A percentile compares a stretch with the other conserved stretches of the same genome.
Evolutionary conservation across 2,797 vertebrate genomes (phyloP).

Genomic region (Poecilia picta): DNA sequence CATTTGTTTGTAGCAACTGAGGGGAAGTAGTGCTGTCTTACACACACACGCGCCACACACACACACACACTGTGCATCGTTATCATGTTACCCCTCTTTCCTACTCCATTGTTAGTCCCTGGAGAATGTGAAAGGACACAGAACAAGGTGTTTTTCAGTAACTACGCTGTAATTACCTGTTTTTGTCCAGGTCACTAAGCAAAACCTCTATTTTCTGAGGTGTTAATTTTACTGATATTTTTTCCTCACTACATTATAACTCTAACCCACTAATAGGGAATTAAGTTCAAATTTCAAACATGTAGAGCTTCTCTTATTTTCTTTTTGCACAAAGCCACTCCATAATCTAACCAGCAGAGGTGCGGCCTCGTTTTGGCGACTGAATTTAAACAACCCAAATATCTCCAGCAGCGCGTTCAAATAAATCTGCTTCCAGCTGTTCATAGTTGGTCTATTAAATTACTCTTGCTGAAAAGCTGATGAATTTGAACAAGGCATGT

Average conservation of each 20-base stretch:
- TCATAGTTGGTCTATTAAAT: constrained; percentile 60
- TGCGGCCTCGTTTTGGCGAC: constrained; percentile 44
- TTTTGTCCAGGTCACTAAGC: neutral
- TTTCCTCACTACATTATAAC: neutral
- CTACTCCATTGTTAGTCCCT: constrained; percentile 64
- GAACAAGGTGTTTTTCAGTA: constrained; percentile 62
- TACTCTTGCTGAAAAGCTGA: constrained; percentile 53
- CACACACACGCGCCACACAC: constrained; percentile 9
- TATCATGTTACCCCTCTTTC: constrained; percentile 65
- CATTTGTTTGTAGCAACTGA: constrained; percentile 22
- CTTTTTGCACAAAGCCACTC: neutral
- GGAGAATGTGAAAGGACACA: constrained; percentile 33
- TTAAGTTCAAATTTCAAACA: neutral
- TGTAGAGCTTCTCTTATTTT: neutral
- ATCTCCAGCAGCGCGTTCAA: constrained; percentile 30
- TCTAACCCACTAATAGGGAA: neutral
- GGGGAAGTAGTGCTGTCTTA: constrained; percentile 24
- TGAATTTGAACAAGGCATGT: constrained; percentile 41
- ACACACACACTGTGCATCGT: constrained; percentile 35
- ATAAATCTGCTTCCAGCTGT: constrained; percentile 62
- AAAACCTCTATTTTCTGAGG: neutral
- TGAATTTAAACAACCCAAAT: constrained; percentile 26
- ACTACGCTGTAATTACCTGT: constrained; percentile 54
- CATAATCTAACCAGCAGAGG: constrained; percentile 4
- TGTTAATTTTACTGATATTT: neutral